These are phyloP conservation scores for Cosmopolites sordidus DNA, from an alignment of 2,888 invertebrate species.

Conservation along the genomic window DNA sequence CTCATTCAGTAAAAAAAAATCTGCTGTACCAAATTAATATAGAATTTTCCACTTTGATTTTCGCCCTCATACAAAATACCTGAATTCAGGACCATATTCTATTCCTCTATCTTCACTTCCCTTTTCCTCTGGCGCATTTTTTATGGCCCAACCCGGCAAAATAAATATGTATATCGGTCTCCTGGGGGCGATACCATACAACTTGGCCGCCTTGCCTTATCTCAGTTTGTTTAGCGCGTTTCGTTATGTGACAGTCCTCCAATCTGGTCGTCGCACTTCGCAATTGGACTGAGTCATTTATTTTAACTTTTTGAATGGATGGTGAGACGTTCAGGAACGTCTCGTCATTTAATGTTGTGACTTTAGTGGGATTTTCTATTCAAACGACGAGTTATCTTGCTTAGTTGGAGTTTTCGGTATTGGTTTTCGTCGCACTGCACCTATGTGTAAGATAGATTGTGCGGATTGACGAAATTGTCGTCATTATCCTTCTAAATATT, in stretches of 20 bases:
- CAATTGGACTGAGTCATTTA: background rate
- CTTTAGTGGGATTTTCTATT: no score
- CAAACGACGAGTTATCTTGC: no score
- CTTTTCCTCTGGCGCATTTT: background rate
- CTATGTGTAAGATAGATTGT: no score
- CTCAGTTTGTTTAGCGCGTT: background rate
- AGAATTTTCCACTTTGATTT: background rate
- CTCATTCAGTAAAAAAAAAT: background rate
- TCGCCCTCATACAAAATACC: background rate
- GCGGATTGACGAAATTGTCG: no score
- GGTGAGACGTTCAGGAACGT: no score
- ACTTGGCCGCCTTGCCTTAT: background rate
- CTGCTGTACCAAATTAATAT: background rate
- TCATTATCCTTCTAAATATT: no score
- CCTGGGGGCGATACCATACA: background rate
- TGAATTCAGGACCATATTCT: background rate
- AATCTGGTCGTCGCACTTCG: background rate
- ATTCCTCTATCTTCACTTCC: no score
- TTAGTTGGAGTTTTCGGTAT: no score
- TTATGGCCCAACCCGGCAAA: constrained; percentile 2
- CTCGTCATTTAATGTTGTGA: no score
- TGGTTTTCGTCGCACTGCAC: no score
- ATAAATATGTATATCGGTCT: background rate
- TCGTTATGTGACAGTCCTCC: background rate
- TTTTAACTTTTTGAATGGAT: background rate